Evolutionary conservation across 2,797 vertebrate species (phyloP), one percentile per base, ranked within the genome.

Genomic region (Oreochromis grahami): DNA sequence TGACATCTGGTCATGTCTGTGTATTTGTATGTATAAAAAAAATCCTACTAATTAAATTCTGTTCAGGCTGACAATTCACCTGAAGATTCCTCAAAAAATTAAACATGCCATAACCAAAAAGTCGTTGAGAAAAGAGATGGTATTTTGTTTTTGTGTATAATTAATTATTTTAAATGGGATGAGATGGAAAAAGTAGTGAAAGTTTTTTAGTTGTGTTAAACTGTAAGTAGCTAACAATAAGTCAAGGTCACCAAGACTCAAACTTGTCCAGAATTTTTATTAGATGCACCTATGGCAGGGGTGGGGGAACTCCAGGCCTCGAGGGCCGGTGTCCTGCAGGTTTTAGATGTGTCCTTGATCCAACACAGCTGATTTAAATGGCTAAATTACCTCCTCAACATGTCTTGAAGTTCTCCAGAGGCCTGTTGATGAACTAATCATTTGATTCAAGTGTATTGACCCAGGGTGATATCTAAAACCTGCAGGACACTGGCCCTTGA

Each of bases 1-100:
- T 10, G 78, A 84, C 87, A 94, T 87, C 81, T 92, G 91, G 87
- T 87, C 83, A 58, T 79, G 83, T 88, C 82, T 83, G 51, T 78
- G 55, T 63, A 51, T 87, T 38, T 80, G 70, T 88, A 84, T 89
- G 82, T 91, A 81, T 83, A 76, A 83, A 89, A 89, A 72, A 88
- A 34, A 0, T 2, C 5, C 9, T 63, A 63, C 58, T 63, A 36
- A 36, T 63, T 63, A 36, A 36, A 63, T 63, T n/a, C 17, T 63
- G 17, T 63, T 63, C 58, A 1, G 3, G 12, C 7, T 80, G 81
- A 89, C 58, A 84, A 14, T 14, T 65, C 3, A 76, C 6, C 76
- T 77, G 38, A 51, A 70, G 45, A 82, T 58, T 81, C 63, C 45
- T 51, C 4, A 38, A 24, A 68, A 17, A 52, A 86, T 86, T 17